Conservation (phyloP, 1,140 invertebrate genomes). For the Drosophila orena region DNA sequence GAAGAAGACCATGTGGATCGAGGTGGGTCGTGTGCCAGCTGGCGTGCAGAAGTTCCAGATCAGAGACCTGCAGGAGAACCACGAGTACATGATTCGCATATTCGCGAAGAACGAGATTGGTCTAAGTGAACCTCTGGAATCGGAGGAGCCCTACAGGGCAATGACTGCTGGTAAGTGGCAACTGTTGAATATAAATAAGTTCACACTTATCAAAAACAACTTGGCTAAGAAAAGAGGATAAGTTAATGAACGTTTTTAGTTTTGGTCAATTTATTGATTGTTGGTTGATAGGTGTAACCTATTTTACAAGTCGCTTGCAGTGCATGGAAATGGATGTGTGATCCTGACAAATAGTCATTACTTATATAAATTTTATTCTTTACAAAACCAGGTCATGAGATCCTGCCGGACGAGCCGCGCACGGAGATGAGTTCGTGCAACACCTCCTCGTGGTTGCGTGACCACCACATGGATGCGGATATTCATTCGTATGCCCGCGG, state of each 20-base stretch:
- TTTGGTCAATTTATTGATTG: no score
- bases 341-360: neutral
- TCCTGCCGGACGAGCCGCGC: constrained; percentile 86
- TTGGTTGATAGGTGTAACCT: no score
- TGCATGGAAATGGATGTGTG: neutral
- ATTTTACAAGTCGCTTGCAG: no score
- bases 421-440: constrained; percentile 94
- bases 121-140: constrained; percentile 96
- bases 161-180: constrained; percentile 90
- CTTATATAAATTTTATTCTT: constrained; percentile 10
- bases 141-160: constrained; percentile 95
- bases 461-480: constrained; percentile 96
- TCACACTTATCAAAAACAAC: neutral
- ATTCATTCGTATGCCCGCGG: constrained; percentile 94
- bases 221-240: no score
- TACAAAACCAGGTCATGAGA: constrained; percentile 84
- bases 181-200: neutral
- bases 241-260: no score
- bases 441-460: constrained; percentile 96
- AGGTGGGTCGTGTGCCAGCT: constrained; percentile 94
- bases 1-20: constrained; percentile 98
- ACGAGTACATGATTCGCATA: constrained; percentile 95
- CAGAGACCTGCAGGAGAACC: constrained; percentile 94
- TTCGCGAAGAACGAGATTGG: constrained; percentile 98
- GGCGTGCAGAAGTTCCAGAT: constrained; percentile 94